Evolutionary conservation across 2,113 vertebrate genomes (phyloP), one percentile per base, ranked within the genome.

Genomic region (Istiophorus platypterus): DNA sequence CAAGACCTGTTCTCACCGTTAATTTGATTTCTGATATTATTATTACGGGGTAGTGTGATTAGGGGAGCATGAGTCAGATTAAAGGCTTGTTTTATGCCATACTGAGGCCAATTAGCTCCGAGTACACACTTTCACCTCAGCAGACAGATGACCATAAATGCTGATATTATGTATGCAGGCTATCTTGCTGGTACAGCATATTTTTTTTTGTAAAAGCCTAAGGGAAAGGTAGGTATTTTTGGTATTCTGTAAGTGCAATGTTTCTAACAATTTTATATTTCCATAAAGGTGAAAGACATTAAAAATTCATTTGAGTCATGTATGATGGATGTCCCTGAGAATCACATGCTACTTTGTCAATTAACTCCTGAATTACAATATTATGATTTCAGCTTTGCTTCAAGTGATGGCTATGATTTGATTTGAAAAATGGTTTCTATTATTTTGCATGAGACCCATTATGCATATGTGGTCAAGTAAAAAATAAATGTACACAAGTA

Each of bases 11-110:
- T 86, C 71, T 73, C 67, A 56, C 73, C 72, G 83, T 91, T 89
- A 76, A 84, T 86, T 86, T 82, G 72, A 86, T 80, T 85, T 80
- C 67, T 85, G 69, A 90, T 91, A 85, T 87, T 83, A 69, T 78
- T 82, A 87, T 88, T 74, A 72, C 56, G 61, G 62, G 29, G 64
- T 62, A 8, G 72, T 62, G 59, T 78, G 89, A 88, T 89, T 78
- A 88, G 83, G 61, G 59, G 45, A 76, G 81, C 63, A 34, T 7
- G 64, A 69, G 77, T 85, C 74, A 79, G 63, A 85, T 88, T 78
- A 85, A 75, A 86, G 45, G 37, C 79, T 81, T 74, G 75, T 81
- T 92, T 88, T 81, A 88, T 82, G 73, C 70, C 66, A 34, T 57
- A 81, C 73, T 82, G 85, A 71, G 78, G 77, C 77, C 76, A 81